phyloP scores from a whole-genome alignment of 1,140 invertebrate species.

The Papilio machaon region DNA sequence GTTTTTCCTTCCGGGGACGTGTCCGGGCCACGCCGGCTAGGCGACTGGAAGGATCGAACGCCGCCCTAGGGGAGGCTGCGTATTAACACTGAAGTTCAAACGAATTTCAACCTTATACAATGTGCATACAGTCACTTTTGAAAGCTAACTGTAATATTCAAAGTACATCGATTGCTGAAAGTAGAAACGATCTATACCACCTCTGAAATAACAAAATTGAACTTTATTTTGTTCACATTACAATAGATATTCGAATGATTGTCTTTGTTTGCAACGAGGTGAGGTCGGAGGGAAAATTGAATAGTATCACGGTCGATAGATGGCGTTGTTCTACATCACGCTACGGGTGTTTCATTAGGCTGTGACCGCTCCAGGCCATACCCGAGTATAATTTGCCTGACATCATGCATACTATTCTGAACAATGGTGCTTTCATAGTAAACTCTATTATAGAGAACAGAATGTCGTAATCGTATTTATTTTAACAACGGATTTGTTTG shows the following conservation, averaged over 20 bases:
- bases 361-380: conserved; percentile 13
- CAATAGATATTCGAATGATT: conserved; percentile 46
- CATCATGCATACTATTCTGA: conserved; percentile 30
- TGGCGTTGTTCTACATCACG: conserved; percentile 67
- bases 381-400: conserved; percentile 23
- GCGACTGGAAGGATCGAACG: conserved; percentile 79
- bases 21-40: conserved; percentile 74
- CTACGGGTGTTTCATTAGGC: conserved; percentile 61
- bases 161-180: conserved; percentile 55
- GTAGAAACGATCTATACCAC: conserved; percentile 40
- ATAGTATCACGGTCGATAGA: conserved; percentile 61
- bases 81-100: conserved; percentile 53
- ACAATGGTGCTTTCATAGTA: conserved; percentile 29
- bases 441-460: conserved; percentile 15
- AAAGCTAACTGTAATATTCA: conserved; percentile 33
- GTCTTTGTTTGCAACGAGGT: conserved; percentile 62
- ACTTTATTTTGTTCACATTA: conserved; percentile 10
- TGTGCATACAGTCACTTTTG: conserved; percentile 54
- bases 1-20: conserved; percentile 56
- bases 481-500: conserved; percentile 27
- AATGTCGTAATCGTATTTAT: conserved; percentile 10
- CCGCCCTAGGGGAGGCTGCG: conserved; percentile 78
- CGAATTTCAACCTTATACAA: conserved; percentile 47
- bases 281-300: conserved; percentile 58
- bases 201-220: neutral